phyloP scores from a whole-genome alignment of 2,888 invertebrate species.

The Nycteola revayana region DNA sequence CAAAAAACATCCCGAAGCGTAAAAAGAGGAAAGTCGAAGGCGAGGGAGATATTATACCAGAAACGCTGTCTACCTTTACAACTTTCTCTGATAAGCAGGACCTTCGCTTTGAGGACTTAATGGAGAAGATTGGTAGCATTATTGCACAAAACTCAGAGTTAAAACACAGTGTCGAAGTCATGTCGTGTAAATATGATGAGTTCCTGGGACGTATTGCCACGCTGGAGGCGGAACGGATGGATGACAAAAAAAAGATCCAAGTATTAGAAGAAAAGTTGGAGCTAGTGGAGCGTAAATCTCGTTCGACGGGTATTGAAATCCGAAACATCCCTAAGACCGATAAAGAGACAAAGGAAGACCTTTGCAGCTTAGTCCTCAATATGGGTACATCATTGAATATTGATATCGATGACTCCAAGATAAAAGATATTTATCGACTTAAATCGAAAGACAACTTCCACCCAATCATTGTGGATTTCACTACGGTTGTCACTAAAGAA shows the following conservation, averaged over 20 bases:
- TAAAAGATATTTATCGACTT: not conserved
- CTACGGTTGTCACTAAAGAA: conserved; percentile 5
- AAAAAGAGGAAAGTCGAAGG: no score
- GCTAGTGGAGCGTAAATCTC: not conserved
- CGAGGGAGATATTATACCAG: no score
- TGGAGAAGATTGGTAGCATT: not conserved
- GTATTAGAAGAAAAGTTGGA: not conserved
- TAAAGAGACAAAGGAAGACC: not conserved
- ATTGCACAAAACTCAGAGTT: not conserved
- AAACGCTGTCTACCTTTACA: no score
- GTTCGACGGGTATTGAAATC: not conserved
- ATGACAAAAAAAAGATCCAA: not conserved
- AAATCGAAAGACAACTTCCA: not conserved
- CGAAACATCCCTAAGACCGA: not conserved
- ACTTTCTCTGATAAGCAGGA: no score
- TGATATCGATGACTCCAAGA: not conserved
- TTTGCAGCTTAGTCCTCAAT: not conserved
- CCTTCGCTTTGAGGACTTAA: not conserved
- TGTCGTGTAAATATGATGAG: not conserved
- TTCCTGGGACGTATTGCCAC: not conserved
- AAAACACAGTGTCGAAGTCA: not conserved
- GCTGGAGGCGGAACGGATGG: not conserved
- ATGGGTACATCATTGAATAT: not conserved
- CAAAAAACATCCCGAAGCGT: no score
- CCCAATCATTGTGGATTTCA: conserved; percentile 6